Conservation (phyloP, 2,113 vertebrate genomes). For the Corythaeola cristata region DNA sequence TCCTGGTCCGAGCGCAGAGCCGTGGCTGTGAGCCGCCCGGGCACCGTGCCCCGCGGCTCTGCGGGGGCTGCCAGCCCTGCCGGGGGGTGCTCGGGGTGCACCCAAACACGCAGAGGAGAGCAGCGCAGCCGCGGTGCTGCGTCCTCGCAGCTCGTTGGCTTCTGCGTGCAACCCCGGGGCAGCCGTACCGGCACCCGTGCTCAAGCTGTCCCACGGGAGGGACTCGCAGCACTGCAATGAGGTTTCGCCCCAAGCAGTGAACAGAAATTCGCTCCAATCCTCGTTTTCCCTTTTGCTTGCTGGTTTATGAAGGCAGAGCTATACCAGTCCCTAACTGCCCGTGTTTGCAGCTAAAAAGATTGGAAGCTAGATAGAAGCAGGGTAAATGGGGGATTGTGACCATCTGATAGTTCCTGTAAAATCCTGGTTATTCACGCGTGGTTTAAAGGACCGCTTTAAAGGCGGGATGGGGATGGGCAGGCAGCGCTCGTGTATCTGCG, state of each 20-base stretch:
- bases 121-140: neutral
- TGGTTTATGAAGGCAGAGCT: neutral
- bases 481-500: accelerated
- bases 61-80: neutral
- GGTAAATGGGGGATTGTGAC: neutral
- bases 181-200: accelerated
- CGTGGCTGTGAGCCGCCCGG: neutral
- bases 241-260: neutral
- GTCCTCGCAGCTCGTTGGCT: accelerated
- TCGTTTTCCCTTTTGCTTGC: neutral
- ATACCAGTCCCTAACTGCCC: neutral
- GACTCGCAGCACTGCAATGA: accelerated
- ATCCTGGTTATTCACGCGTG: accelerated
- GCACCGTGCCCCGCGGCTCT: neutral
- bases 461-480: neutral
- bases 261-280: neutral
- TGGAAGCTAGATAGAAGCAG: neutral
- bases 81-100: neutral
- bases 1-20: accelerated
- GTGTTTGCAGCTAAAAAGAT: neutral
- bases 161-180: accelerated
- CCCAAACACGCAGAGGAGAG: neutral
- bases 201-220: accelerated
- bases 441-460: neutral
- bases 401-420: neutral